Conservation (phyloP, 2,113 vertebrate genomes). For the Nothoprocta perdicaria region DNA sequence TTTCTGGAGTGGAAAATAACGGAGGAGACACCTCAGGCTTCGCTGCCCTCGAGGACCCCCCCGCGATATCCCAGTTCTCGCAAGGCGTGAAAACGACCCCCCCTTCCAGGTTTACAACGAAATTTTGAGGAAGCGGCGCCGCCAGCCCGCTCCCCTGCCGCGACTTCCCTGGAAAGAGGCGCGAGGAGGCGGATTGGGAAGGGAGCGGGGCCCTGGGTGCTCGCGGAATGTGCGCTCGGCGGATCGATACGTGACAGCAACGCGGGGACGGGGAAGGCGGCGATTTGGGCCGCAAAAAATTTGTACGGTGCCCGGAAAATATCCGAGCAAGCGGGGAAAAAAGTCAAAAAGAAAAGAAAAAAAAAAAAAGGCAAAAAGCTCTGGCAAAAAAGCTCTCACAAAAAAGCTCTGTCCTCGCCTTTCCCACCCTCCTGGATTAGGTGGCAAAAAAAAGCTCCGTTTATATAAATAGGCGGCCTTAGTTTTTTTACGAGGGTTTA, state of each 20-base stretch:
- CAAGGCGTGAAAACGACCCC: neutral
- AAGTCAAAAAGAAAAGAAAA: too few relatives aligned
- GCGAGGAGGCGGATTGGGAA: neutral
- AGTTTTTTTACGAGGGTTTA: neutral
- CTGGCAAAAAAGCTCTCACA: neutral
- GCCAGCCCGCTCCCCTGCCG: accelerated
- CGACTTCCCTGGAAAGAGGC: neutral
- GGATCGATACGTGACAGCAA: neutral
- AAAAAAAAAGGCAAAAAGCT: neutral
- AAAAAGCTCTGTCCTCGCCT: neutral
- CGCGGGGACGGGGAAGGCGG: neutral
- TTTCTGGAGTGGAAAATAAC: neutral
- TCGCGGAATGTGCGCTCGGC: neutral
- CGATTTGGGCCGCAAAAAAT: neutral
- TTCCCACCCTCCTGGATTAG: neutral
- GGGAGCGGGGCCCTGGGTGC: neutral
- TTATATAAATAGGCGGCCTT: neutral
- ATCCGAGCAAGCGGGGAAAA: accelerated
- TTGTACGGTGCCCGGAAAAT: neutral
- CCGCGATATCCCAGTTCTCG: neutral
- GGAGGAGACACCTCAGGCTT: neutral
- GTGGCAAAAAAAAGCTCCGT: neutral
- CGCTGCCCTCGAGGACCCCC: neutral
- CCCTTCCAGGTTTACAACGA: neutral
- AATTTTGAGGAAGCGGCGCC: neutral